phyloP scores from a whole-genome alignment of 2,888 invertebrate genomes.

The Drosophila kokeensis region DNA sequence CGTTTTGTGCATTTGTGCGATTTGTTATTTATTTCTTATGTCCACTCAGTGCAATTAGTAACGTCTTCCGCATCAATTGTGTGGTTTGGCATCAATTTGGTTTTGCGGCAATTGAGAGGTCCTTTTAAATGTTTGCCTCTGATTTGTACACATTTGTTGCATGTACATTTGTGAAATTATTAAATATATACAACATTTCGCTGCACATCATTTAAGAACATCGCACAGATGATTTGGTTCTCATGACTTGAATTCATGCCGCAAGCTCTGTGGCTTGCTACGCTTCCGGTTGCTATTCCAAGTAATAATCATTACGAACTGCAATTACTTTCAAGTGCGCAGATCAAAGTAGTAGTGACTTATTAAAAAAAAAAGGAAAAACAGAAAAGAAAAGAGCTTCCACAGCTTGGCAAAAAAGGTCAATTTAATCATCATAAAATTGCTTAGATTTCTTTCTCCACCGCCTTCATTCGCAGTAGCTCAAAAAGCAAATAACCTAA shows the following conservation, averaged over 20 bases:
- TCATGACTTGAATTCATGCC: constrained; percentile 14
- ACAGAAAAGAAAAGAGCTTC: constrained; percentile 5
- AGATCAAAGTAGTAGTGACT: constrained; percentile 56
- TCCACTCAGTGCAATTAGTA: constrained; percentile 56
- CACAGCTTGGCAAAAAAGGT: constrained; percentile 65
- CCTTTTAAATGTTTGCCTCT: background rate
- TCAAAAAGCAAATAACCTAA: constrained; percentile 62
- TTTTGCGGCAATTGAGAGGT: background rate
- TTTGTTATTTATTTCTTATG: constrained; percentile 63
- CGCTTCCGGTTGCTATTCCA: constrained; percentile 18
- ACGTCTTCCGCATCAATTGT: constrained; percentile 48
- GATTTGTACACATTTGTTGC: background rate
- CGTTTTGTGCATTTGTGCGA: constrained; percentile 62
- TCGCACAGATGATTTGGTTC: background rate
- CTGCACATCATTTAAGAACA: background rate
- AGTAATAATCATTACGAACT: constrained; percentile 60
- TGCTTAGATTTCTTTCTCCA: constrained; percentile 52
- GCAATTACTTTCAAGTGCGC: constrained; percentile 67
- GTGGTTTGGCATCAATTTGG: constrained; percentile 7
- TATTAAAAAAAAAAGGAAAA: constrained; percentile 45
- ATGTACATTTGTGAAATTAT: background rate
- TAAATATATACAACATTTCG: background rate
- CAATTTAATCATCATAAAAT: constrained; percentile 82
- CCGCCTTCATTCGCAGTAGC: constrained; percentile 29
- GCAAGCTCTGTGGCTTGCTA: constrained; percentile 39